Evolutionary conservation across 37 sponge, comb jelly and placozoan species (phyloP).

Genomic region (Amphimedon queenslandica): DNA sequence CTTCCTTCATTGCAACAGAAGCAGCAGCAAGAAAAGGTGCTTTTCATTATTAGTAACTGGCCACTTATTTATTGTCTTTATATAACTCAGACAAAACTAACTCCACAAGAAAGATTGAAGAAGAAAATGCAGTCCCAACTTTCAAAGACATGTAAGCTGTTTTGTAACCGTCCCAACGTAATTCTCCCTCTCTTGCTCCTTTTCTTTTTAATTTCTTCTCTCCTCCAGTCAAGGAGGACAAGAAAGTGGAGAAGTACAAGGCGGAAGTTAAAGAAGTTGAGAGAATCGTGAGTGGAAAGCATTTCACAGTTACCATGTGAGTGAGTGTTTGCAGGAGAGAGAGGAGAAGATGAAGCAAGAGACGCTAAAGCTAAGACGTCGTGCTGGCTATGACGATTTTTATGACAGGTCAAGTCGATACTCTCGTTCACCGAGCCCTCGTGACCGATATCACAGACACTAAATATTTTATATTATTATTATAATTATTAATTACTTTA

Average conservation of each 20-base stretch:
- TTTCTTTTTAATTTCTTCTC: not conserved
- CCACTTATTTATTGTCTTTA: not conserved
- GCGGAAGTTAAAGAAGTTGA: constrained; percentile 44
- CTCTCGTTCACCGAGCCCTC: constrained; percentile 3
- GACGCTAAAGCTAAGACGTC: constrained; percentile 3
- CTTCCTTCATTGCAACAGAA: no score
- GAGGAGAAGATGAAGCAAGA: constrained; percentile 26
- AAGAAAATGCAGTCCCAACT: constrained; percentile 73
- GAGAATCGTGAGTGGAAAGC: constrained; percentile 40
- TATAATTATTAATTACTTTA: not conserved
- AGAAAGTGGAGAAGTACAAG: constrained; percentile 27
- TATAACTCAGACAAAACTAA: constrained; percentile 45
- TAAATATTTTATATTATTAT: not conserved
- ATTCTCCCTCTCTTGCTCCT: not conserved
- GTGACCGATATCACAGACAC: not conserved
- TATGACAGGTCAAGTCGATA: not conserved
- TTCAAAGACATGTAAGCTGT: constrained; percentile 66
- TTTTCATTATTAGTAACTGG: no score
- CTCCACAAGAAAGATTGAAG: constrained; percentile 76
- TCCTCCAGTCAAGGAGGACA: constrained; percentile 50
- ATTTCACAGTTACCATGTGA: not conserved
- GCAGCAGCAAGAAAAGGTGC: no score
- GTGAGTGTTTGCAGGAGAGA: constrained; percentile 18
- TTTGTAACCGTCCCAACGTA: no score
- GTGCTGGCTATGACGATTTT: not conserved